Evolutionary conservation across 2,888 invertebrate genomes (phyloP), one percentile per base, ranked within the genome.

Genomic region (Dicranocentrus wangi): DNA sequence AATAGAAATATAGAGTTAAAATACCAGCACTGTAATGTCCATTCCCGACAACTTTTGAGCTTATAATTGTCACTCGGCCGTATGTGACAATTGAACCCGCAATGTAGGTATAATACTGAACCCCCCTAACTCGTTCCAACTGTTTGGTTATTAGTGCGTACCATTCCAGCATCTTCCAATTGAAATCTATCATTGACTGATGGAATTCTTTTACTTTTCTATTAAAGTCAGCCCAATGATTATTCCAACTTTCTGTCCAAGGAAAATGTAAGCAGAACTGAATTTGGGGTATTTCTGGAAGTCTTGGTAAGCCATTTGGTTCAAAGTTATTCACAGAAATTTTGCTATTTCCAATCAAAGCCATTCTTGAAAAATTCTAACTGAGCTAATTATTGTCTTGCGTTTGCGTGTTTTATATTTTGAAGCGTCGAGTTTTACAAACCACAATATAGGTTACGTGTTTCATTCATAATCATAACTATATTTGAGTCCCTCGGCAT

Each of bases 101-200:
- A 21, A 69, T 63, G 51, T 70, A 78, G 10, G 21, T 13, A 15
- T 17, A 23, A 21, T 13, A 19, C n/a, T n/a, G n/a, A 13, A 17
- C 55, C 21, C n/a, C n/a, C n/a, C 77, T 70, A 63, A 78, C 69
- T 17, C 77, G 58, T 13, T 70, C 53, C 15, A 78, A n/a, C 21
- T 78, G 77, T 27, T 53, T 78, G 0, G 77, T 70, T 43, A 70
- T 78, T 7, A 78, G 13, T 0, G 47, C n/a, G 43, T 78, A 70
- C 77, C 77, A 78, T 43, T 78, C 70, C 51, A 78, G 27, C 3
- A 78, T 53, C 25, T 21, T 78, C 51, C 63, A 78, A 32, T 78
- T 78, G 21, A 70, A 78, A 28, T 78, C 70, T 27, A 78, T 78
- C 77, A 78, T 78, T n/a, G 70, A 47, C 42, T 70, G 69, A 23